Evolutionary conservation across 2,888 invertebrate species (phyloP), one percentile per base, ranked within the genome.

Genomic region (Coecobrya sp.): DNA sequence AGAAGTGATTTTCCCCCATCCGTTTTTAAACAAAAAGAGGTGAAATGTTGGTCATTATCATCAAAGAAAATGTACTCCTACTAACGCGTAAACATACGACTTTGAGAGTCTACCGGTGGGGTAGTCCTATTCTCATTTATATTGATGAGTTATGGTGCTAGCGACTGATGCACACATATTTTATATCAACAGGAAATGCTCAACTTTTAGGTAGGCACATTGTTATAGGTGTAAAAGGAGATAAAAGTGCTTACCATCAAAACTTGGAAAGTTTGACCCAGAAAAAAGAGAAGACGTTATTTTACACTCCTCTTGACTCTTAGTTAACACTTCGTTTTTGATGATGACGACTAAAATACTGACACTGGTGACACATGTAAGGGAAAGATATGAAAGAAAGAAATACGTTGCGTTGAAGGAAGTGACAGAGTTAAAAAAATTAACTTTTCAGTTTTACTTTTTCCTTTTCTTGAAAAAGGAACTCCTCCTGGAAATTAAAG

Each of bases 11-110:
- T 19, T 85, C 68, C 22, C 65, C 85, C 36, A 13, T 13, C 13
- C 59, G 22, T 85, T 85, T 82, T 42, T 85, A 85, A 19, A 59
- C 59, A 59, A 59, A n/a, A 85, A 85, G 65, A 85, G 65, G 65
- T 85, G 49, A 65, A 84, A 85, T 42, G 65, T 27, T 70, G 49
- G 49, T 55, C 70, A 70, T 86, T 52, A 70, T 86, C 86, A 86
- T 86, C 86, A 86, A 49, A 49, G 49, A 52, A 70, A 86, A 86
- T 86, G 86, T 30, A 30, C 65, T 45, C 25, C 36, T 76, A n/a
- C 22, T 42, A 10, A 70, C 36, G 27, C 25, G 16, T 42, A 22
- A 13, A 76, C 11, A 76, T 22, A 42, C 10, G 16, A 22, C 49
- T 19, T 65, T 42, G n/a, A 1, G 42, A 42, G n/a, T 73, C 27